Percentiles rank a stretch among this genome's conserved stretches.
Conservation (phyloP, 2,888 invertebrate genomes). For the Dasypogon diadema region DNA sequence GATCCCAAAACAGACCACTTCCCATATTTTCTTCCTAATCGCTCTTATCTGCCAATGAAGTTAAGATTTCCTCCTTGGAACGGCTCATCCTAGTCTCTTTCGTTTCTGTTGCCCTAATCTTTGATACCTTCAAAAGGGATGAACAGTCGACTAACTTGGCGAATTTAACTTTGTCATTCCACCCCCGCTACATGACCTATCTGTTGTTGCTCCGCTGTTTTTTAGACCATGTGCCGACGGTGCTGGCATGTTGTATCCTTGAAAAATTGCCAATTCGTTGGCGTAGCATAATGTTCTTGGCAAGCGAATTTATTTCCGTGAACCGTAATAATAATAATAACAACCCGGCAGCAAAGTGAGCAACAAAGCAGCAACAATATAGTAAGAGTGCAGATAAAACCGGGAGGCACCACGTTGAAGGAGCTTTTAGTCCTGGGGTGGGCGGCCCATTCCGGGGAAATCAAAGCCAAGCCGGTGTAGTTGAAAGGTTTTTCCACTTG, state of each 20-base stretch:
- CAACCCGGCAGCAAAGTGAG: slow-evolving; percentile 49
- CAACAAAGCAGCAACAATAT: slow-evolving; percentile 24
- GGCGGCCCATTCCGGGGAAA: background rate
- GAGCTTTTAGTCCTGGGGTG: background rate
- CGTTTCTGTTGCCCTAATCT: too few relatives aligned
- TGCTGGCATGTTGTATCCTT: slow-evolving; percentile 52
- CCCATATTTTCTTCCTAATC: too few relatives aligned
- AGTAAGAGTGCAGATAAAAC: slow-evolving; percentile 11
- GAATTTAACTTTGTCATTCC: too few relatives aligned
- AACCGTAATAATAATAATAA: slow-evolving; percentile 54
- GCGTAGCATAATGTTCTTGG: slow-evolving; percentile 56
- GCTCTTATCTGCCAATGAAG: too few relatives aligned
- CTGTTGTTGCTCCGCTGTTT: slow-evolving; percentile 18
- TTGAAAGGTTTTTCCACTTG: slow-evolving; percentile 27
- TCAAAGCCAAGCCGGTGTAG: slow-evolving; percentile 20
- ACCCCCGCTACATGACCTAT: too few relatives aligned
- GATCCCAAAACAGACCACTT: too few relatives aligned
- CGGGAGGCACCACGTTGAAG: background rate
- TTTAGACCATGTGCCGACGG: slow-evolving; percentile 22
- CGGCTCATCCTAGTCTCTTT: too few relatives aligned
- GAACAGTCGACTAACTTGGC: too few relatives aligned
- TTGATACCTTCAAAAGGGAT: too few relatives aligned
- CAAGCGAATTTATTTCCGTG: slow-evolving; percentile 56
- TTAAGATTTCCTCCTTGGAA: too few relatives aligned
- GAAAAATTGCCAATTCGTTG: slow-evolving; percentile 56